Evolutionary conservation across 2,888 invertebrate genomes (phyloP), one percentile per base, ranked within the genome.

Genomic region (Cosmia pyralina): DNA sequence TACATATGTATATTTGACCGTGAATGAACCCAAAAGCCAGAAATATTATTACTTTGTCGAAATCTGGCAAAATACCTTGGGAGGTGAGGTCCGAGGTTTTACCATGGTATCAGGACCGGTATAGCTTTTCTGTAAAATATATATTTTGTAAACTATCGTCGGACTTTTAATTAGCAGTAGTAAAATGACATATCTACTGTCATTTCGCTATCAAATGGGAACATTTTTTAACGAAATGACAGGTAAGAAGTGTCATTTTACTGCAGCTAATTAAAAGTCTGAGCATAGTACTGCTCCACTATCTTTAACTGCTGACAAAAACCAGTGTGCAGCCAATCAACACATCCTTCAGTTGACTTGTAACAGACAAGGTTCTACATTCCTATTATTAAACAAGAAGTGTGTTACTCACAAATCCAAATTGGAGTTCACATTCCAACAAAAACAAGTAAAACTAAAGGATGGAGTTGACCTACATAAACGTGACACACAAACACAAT

Each of bases 101-200:
- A 90, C 85, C 85, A 91, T 88, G 77, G 90, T 85, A 66, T 90
- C 90, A 69, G 90, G 85, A 80, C 90, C 88, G 69, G 88, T 91
- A 90, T 90, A 90, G 85, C 87, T 90, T 89, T 89, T 91, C 91
- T 91, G 91, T 83, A 85, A 82, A 89, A 88, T 82, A 89, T 87
- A 79, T 71, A 82, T 77, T 76, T 66, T 78, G 58, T 81, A 64
- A 76, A 68, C 64, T 77, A 70, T n/a, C n/a, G n/a, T n/a, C n/a
- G n/a, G n/a, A n/a, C n/a, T n/a, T n/a, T n/a, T n/a, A n/a, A n/a
- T n/a, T n/a, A n/a, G n/a, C n/a, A n/a, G n/a, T n/a, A n/a, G n/a
- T n/a, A n/a, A n/a, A n/a, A n/a, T n/a, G n/a, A n/a, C n/a, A n/a
- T n/a, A n/a, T n/a, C n/a, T n/a, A n/a, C n/a, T n/a, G n/a, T n/a